Evolutionary conservation across 1,140 invertebrate species (phyloP).

Genomic region (Antheraea mylitta): DNA sequence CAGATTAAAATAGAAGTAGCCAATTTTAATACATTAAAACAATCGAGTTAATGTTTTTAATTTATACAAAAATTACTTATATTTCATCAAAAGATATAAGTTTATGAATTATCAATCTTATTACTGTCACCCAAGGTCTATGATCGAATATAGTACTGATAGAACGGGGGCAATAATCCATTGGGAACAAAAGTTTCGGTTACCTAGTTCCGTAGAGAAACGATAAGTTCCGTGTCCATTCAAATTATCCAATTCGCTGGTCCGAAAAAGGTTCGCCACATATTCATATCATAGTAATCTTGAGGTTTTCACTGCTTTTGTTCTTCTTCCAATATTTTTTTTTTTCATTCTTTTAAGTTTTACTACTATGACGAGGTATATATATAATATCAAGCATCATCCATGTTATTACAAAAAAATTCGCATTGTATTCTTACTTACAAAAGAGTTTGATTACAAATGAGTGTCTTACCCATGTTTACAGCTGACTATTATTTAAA

Average conservation of each 20-base stretch:
- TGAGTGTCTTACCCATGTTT: too few species aligned
- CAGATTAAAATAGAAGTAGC: neutral
- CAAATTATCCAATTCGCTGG: conserved; percentile 25
- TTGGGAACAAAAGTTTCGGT: conserved; percentile 1
- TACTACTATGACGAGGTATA: too few species aligned
- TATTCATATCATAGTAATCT: conserved; percentile 9
- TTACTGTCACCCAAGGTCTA: neutral
- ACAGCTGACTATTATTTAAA: too few species aligned
- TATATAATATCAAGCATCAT: too few species aligned
- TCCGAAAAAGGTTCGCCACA: conserved; percentile 14
- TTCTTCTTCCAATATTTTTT: neutral
- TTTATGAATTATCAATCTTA: neutral
- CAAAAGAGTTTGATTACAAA: too few species aligned
- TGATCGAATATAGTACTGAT: neutral
- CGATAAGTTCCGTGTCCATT: conserved; percentile 19
- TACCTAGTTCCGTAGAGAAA: conserved; percentile 17
- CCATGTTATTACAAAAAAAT: too few species aligned
- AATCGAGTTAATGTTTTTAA: too few species aligned
- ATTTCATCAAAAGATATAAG: neutral
- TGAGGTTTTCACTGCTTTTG: neutral
- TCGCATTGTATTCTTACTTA: too few species aligned
- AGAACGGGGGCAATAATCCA: neutral
- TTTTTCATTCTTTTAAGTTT: too few species aligned
- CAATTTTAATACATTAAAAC: neutral
- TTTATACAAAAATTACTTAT: neutral